Percentiles rank a stretch among this genome's conserved stretches.
These are phyloP conservation scores for Mimachlamys varia DNA, from an alignment of 2,888 invertebrate species.

Conservation along the genomic window DNA sequence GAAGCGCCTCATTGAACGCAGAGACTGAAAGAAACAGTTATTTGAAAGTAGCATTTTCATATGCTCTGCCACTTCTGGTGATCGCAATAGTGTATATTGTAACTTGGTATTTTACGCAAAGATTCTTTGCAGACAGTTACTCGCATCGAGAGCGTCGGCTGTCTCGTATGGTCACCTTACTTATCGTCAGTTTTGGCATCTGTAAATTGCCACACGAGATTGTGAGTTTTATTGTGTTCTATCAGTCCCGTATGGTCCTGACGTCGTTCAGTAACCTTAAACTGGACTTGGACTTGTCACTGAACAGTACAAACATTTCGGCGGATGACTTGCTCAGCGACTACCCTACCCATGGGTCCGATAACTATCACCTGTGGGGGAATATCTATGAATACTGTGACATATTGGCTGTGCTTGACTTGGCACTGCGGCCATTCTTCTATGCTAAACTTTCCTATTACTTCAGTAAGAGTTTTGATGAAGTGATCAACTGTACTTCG, in stretches of 20 bases:
- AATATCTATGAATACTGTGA: slow-evolving; percentile 58
- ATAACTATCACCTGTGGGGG: slow-evolving; percentile 44
- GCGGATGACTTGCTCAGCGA: not conserved
- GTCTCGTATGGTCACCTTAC: slow-evolving; percentile 67
- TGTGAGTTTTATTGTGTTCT: slow-evolving; percentile 62
- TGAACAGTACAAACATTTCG: slow-evolving; percentile 12
- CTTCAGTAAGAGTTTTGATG: slow-evolving; percentile 72
- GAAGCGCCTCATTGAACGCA: slow-evolving; percentile 52
- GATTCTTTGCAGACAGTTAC: slow-evolving; percentile 74
- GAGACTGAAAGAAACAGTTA: slow-evolving; percentile 55
- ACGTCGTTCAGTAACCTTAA: slow-evolving; percentile 28
- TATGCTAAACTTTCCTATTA: slow-evolving; percentile 73
- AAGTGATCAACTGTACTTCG: slow-evolving; percentile 73
- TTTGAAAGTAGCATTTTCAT: slow-evolving; percentile 63
- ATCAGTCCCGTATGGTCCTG: slow-evolving; percentile 54
- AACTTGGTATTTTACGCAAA: slow-evolving; percentile 68
- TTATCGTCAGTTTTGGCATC: slow-evolving; percentile 67
- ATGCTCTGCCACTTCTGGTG: slow-evolving; percentile 67
- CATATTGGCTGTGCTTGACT: slow-evolving; percentile 69
- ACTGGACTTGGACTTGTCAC: slow-evolving; percentile 30
- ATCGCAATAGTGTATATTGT: slow-evolving; percentile 66
- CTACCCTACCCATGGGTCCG: not conserved
- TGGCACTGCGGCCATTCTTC: slow-evolving; percentile 71
- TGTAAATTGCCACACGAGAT: slow-evolving; percentile 70
- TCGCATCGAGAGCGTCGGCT: slow-evolving; percentile 67